Percentiles rank a stretch among this genome's conserved stretches.
These are phyloP conservation scores for Helarctos malayanus DNA, from an alignment of 2,797 vertebrate genomes.

Conservation along the genomic window DNA sequence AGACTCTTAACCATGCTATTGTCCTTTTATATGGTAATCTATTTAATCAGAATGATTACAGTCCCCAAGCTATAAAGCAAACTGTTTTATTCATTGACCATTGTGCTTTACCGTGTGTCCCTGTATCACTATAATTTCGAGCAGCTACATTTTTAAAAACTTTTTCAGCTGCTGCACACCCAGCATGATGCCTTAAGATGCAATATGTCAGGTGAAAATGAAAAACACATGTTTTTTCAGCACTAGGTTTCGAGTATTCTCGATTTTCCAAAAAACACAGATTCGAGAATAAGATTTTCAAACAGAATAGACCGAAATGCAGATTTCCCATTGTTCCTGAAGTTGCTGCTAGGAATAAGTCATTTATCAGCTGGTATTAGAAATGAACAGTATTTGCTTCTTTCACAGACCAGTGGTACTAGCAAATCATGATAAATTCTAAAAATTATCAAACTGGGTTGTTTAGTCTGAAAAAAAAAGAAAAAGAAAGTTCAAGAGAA, in stretches of 20 bases:
- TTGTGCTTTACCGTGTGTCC: constrained; percentile 53
- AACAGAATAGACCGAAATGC: neutral
- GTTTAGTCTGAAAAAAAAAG: constrained; percentile 3
- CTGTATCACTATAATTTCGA: constrained; percentile 42
- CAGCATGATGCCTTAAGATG: constrained; percentile 71
- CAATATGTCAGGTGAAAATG: constrained; percentile 80
- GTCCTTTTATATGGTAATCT: neutral
- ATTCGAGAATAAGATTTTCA: constrained; percentile 62
- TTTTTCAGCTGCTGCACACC: constrained; percentile 69
- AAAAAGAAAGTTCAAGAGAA: constrained; percentile 2
- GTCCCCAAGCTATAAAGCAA: neutral
- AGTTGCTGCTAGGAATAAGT: neutral
- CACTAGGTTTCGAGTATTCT: constrained; percentile 69
- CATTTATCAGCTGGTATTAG: neutral
- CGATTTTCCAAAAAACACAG: constrained; percentile 62
- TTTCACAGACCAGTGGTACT: neutral
- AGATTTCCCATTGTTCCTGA: constrained; percentile 18
- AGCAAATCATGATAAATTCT: neutral
- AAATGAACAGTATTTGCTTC: neutral
- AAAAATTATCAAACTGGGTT: neutral
- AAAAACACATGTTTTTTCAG: constrained; percentile 77
- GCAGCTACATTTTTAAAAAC: constrained; percentile 61
- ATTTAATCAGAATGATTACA: neutral
- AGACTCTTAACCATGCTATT: neutral
- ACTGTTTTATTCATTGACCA: constrained; percentile 13